Evolutionary conservation across 2,888 invertebrate genomes (phyloP), one percentile per base, ranked within the genome.

Genomic region (Sarcophaga carnaria): DNA sequence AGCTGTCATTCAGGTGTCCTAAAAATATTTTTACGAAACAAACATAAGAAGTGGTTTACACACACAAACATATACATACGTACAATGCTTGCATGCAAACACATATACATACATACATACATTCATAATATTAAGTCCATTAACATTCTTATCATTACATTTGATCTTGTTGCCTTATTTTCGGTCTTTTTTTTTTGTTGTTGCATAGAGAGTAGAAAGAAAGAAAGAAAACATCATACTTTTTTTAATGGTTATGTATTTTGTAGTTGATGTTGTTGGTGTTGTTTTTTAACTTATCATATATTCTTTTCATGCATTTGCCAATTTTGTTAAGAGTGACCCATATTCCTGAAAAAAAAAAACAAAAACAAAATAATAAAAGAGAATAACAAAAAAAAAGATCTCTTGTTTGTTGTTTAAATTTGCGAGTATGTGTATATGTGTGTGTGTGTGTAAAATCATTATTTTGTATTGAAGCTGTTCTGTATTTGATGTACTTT

Each of bases 291-390:
- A 11, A 70, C 27, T 76, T 69, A 70, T 75, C 69, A 83, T 22
- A 84, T 70, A 84, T 72, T 74, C 76, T 80, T 76, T 86, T 86
- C 62, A 80, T 76, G 60, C n/a, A 81, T 63, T 85, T 82, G 82
- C 74, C 66, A 80, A 80, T 85, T 82, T 72, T 79, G 47, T 70
- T 75, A 74, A 80, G 60, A 88, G 76, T 86, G 88, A 86, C 86
- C 86, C 88, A 85, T 80, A 88, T 86, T 83, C 76, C 25, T 77
- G 22, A 17, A 10, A 49, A 66, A 49, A 66, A 64, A 66, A 17
- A 69, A 47, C 49, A 77, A 20, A 69, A 67, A 47, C 60, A 60
- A 45, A 67, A 25, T 12, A 49, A 59, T 27, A 64, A 75, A 54
- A 54, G 12, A 75, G 12, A 37, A 72, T 66, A 80, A 59, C 6